These are phyloP conservation scores for Hanleya hanleyi DNA, from an alignment of 2,888 invertebrate genomes.

Conservation along the genomic window DNA sequence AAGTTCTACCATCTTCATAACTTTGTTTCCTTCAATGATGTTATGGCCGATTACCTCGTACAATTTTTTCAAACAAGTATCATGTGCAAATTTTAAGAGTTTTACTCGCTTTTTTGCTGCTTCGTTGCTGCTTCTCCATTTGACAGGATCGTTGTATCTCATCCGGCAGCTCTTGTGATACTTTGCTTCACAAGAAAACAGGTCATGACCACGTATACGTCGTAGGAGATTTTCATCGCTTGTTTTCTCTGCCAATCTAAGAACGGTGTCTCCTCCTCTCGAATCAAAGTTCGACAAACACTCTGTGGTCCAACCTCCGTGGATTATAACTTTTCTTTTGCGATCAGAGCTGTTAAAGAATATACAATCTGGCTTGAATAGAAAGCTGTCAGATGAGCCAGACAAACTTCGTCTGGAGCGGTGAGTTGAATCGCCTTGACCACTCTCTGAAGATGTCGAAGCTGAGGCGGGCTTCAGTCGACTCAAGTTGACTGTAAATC, in stretches of 20 bases:
- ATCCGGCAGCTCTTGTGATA: too few species aligned
- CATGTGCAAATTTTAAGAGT: background rate
- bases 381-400: background rate
- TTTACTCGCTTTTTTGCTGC: background rate
- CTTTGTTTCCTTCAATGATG: background rate
- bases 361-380: background rate
- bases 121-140: background rate
- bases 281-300: background rate
- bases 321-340: background rate
- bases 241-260: background rate
- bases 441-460: background rate
- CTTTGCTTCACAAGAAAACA: too few species aligned
- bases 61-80: background rate
- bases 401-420: background rate
- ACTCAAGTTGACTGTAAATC: constrained; percentile 19
- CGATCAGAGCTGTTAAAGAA: background rate
- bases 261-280: background rate
- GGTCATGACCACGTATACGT: background rate
- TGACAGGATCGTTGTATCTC: background rate
- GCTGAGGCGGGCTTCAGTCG: constrained; percentile 14
- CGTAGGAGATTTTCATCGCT: background rate
- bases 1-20: constrained; percentile 7
- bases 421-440: background rate
- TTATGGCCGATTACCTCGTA: constrained; percentile 4
- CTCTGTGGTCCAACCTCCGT: background rate